Percentiles rank a stretch among this genome's conserved stretches.
phyloP scores from a whole-genome alignment of 1,140 invertebrate species.

The Sarcophaga bullata region DNA sequence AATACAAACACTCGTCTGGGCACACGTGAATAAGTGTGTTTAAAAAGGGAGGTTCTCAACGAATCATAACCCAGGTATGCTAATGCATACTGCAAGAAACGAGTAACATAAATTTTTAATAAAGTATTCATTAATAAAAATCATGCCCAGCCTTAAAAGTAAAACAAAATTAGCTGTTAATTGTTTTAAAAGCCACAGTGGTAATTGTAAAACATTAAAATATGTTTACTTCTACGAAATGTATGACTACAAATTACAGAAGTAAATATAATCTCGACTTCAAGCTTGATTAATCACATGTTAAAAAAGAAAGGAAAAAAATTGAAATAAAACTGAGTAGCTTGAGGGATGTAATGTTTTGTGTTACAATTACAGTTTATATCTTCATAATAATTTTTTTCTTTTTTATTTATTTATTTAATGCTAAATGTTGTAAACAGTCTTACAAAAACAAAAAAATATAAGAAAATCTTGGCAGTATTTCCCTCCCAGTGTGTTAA shows the following conservation, averaged over 20 bases:
- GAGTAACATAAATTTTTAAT: neutral
- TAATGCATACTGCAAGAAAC: too few species aligned
- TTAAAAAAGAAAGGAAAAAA: neutral
- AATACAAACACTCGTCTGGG: too few species aligned
- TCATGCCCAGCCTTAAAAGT: neutral
- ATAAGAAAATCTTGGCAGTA: too few species aligned
- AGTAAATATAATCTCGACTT: neutral
- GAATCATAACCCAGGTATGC: too few species aligned
- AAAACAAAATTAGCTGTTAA: neutral
- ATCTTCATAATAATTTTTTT: neutral
- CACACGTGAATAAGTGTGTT: too few species aligned
- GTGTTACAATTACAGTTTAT: neutral
- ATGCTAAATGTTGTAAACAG: too few species aligned
- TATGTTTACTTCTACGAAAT: too few species aligned
- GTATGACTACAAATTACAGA: neutral
- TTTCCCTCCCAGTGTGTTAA: too few species aligned
- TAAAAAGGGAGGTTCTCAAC: too few species aligned
- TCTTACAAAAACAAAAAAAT: too few species aligned
- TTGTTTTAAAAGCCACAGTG: slow-evolving; percentile 8
- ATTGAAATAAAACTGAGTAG: too few species aligned
- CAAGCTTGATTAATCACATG: slow-evolving; percentile 4
- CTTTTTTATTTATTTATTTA: too few species aligned
- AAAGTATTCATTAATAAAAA: neutral
- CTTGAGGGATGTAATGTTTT: neutral
- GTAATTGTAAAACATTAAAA: neutral